Percentiles rank a stretch among this genome's conserved stretches.
phyloP scores from a whole-genome alignment of 2,797 vertebrate species.

The Sebastiscus albofasciatus region DNA sequence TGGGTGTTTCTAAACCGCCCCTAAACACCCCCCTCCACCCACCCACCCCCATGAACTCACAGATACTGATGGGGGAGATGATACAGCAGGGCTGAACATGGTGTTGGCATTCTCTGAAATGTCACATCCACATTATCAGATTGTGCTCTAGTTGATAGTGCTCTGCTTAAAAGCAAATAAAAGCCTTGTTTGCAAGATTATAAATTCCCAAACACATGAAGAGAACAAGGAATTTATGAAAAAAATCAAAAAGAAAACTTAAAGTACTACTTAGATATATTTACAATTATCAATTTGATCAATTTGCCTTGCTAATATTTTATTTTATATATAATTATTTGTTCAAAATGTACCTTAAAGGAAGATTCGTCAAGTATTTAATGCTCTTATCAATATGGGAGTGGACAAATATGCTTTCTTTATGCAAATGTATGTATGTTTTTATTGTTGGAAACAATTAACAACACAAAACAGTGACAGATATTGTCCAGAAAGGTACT shows the following conservation, averaged over 20 bases:
- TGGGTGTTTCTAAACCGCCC: constrained; percentile 25
- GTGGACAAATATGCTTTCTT: no score
- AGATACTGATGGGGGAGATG: constrained; percentile 22
- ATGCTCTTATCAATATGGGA: no score
- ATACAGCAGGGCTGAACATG: constrained; percentile 22
- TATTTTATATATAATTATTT: no score
- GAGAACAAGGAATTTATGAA: background rate
- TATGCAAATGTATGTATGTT: no score
- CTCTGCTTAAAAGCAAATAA: background rate
- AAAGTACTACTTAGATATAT: background rate
- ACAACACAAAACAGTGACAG: no score
- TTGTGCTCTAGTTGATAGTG: background rate
- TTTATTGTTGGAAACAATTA: no score
- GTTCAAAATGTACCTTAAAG: no score
- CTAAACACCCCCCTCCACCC: background rate
- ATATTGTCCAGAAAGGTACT: no score
- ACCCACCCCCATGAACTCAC: constrained; percentile 19
- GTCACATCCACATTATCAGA: constrained; percentile 40
- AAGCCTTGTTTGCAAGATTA: background rate
- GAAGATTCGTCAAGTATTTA: no score
- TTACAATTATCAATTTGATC: no score
- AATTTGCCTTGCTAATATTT: no score
- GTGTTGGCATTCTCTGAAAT: constrained; percentile 55
- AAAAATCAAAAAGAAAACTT: background rate
- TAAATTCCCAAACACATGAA: background rate